phyloP scores from a whole-genome alignment of 1,140 invertebrate species.

The Antheraea pernyi region DNA sequence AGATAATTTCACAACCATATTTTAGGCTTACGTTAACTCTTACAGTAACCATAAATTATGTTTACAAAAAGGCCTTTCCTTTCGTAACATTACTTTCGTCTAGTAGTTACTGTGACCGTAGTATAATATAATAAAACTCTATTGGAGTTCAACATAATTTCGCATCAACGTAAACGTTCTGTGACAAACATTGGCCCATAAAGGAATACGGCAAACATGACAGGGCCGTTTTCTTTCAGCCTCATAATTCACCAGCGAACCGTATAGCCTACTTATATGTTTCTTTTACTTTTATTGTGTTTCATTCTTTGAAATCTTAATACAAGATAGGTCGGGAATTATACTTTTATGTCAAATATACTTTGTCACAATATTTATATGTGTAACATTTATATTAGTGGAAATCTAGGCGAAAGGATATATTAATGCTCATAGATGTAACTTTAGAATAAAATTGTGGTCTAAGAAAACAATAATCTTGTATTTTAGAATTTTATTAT shows the following conservation, averaged over 20 bases:
- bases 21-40: neutral
- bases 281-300: slow-evolving; percentile 11
- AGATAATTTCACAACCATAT: too few relatives aligned
- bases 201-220: slow-evolving; percentile 24
- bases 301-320: neutral
- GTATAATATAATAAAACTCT: slow-evolving; percentile 1
- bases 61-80: neutral
- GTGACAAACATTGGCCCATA: slow-evolving; percentile 27
- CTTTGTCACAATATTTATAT: neutral
- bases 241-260: slow-evolving; percentile 18
- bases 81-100: neutral
- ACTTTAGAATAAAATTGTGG: too few relatives aligned
- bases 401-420: too few relatives aligned
- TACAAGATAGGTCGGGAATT: neutral
- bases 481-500: too few relatives aligned
- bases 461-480: too few relatives aligned
- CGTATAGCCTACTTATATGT: slow-evolving; percentile 19
- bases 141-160: slow-evolving; percentile 7
- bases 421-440: too few relatives aligned
- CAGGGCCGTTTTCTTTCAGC: slow-evolving; percentile 17
- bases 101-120: neutral
- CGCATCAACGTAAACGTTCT: slow-evolving; percentile 5
- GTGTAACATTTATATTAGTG: too few relatives aligned
- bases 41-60: neutral
- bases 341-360: neutral